phyloP scores from a whole-genome alignment of 2,888 invertebrate genomes.

The Xanthorhoe spadicearia region DNA sequence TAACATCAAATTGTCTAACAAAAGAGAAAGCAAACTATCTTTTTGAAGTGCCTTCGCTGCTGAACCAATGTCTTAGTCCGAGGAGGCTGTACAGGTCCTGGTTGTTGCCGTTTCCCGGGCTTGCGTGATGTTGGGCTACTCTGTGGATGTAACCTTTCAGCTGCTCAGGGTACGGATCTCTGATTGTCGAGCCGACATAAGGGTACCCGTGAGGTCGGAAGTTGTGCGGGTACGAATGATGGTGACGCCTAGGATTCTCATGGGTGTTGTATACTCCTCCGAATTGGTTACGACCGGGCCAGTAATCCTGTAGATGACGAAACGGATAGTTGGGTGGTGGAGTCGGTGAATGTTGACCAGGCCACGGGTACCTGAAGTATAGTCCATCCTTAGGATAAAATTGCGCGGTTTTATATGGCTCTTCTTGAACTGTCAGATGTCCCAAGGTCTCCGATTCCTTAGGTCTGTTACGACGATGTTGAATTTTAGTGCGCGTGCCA shows the following conservation, averaged over 20 bases:
- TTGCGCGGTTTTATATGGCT: conserved; percentile 45
- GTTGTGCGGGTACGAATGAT: conserved; percentile 75
- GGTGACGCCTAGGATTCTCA: conserved; percentile 77
- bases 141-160: conserved; percentile 66
- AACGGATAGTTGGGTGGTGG: conserved; percentile 77
- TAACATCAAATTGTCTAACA: conserved; percentile 80
- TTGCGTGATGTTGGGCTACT: conserved; percentile 59
- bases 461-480: conserved; percentile 74
- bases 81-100: conserved; percentile 78
- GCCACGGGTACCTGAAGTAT: conserved; percentile 76
- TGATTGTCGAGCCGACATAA: conserved; percentile 56
- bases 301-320: conserved; percentile 77
- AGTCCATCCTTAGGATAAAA: conserved; percentile 59
- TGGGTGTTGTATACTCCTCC: conserved; percentile 76
- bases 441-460: conserved; percentile 57
- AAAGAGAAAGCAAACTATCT: conserved; percentile 70
- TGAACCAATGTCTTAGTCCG: conserved; percentile 80
- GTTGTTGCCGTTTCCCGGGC: conserved; percentile 63
- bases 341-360: conserved; percentile 67
- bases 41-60: conserved; percentile 76
- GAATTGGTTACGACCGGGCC: conserved; percentile 70
- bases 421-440: conserved; percentile 41
- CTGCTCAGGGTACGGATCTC: conserved; percentile 62
- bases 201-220: conserved; percentile 67
- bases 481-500: conserved; percentile 77